A percentile compares a stretch with the other conserved stretches of the same genome.
These are phyloP conservation scores for Forbesichthys papilliferus DNA, from an alignment of 2,113 vertebrate species.

Conservation along the genomic window DNA sequence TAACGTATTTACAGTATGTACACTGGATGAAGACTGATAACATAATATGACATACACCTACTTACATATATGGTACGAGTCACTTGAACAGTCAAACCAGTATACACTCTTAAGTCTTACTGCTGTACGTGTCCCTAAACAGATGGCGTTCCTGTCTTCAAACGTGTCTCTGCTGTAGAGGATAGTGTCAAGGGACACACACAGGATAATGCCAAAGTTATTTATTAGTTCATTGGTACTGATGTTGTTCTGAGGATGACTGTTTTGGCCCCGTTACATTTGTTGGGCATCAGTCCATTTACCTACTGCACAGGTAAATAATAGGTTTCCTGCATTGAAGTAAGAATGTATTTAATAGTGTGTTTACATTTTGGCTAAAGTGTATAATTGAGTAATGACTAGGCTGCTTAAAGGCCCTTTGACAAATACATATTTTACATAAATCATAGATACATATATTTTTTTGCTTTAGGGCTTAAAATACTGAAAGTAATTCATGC, in stretches of 20 bases:
- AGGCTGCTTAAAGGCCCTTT: constrained; percentile 46
- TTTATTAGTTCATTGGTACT: constrained; percentile 57
- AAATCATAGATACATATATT: constrained; percentile 65
- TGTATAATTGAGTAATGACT: constrained; percentile 39
- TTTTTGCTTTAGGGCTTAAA: constrained; percentile 65
- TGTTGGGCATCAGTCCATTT: constrained; percentile 35
- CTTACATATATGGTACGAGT: constrained; percentile 13
- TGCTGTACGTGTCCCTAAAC: constrained; percentile 30
- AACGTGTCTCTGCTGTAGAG: constrained; percentile 37
- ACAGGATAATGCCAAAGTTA: constrained; percentile 38
- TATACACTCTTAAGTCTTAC: constrained; percentile 76
- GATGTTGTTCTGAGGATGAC: constrained; percentile 48
- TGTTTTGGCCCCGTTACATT: constrained; percentile 46
- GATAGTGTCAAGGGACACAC: constrained; percentile 30
- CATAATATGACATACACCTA: constrained; percentile 1
- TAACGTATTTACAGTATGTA: constrained; percentile 1
- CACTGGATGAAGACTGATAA: constrained; percentile 18
- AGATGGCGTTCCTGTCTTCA: constrained; percentile 39
- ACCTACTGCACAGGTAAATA: constrained; percentile 48
- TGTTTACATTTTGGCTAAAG: constrained; percentile 49
- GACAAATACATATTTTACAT: constrained; percentile 66
- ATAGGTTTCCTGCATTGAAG: constrained; percentile 54
- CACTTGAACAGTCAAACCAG: constrained; percentile 39
- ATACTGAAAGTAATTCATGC: constrained; percentile 38
- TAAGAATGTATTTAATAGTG: constrained; percentile 59